Base-by-base conservation (phyloP, 37 sponge, comb jelly and placozoan species). In the Crambe crambe region DNA sequence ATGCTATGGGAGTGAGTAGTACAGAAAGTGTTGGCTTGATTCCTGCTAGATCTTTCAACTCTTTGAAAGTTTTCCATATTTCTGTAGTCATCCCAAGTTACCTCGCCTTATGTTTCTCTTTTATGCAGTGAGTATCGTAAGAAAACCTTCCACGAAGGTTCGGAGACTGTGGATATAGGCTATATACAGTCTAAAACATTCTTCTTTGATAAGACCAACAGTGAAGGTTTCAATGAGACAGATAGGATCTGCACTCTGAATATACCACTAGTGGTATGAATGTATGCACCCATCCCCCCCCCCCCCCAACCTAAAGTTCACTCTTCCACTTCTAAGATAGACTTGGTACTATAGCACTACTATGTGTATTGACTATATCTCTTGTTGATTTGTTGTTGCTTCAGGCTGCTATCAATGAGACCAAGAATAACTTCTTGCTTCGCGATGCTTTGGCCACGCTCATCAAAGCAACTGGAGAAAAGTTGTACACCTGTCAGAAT, bases 201-300 rank as follows among this genome's bases (percentile, higher is more conserved):
- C 58, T 41, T 71, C 57, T 88, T 68, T 29, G 70, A 80, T 42
- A 23, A 37, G 27, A 37, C 3, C 6, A 60, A 51, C 35, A 69
- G 71, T 26, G 63, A 39, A 1, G 56, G 56, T n/a, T 26, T 72
- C 32, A 25, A n/a, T 20, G 83, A 82, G 56, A 63, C 10, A 51
- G 88, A 88, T 30, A 63, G 26, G 29, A 77, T 88, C 30, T 88
- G 88, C 54, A 82, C 88, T 64, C 68, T 88, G 73, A 88, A 82
- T 58, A 44, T 88, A 6, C 88, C 88, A 36, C 26, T 88, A 12
- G 75, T 87, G 69, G 87, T 87, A 40, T 80, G 86, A 17, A 42
- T 21, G 25, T 9, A n/a, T n/a, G n/a, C n/a, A n/a, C n/a, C n/a
- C n/a, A n/a, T n/a, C n/a, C n/a, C n/a, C n/a, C n/a, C n/a, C n/a